A percentile compares a stretch with the other conserved stretches of the same genome.
Conservation (phyloP, 1,140 invertebrate species). For the Neocloeon triangulifer region DNA sequence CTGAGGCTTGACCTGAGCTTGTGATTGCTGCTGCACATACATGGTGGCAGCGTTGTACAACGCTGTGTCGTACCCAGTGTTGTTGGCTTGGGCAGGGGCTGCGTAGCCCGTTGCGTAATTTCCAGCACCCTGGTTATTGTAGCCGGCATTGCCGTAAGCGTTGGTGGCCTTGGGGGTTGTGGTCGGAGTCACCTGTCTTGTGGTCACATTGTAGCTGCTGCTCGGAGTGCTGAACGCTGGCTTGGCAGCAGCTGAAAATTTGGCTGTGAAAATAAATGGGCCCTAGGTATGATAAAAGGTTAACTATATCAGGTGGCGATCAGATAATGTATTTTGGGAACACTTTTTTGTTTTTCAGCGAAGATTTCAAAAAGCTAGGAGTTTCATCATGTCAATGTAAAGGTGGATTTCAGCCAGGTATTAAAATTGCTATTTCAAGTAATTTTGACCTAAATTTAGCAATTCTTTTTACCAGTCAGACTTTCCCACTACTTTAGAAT, state of each 20-base stretch:
- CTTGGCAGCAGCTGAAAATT: conserved; percentile 17
- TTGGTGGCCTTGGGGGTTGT: conserved; percentile 11
- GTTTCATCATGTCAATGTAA: too few relatives aligned
- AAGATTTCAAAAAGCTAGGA: too few relatives aligned
- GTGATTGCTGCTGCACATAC: conserved; percentile 65
- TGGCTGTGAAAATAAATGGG: too few relatives aligned
- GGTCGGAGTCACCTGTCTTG: conserved; percentile 28
- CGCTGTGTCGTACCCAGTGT: conserved; percentile 64
- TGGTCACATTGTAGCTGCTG: conserved; percentile 33
- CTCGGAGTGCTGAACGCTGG: conserved; percentile 35
- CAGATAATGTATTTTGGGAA: too few relatives aligned
- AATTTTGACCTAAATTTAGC: too few relatives aligned
- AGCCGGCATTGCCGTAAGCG: conserved; percentile 15
- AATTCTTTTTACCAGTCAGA: too few relatives aligned
- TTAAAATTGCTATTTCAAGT: too few relatives aligned
- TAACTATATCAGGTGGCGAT: too few relatives aligned
- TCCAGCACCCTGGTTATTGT: conserved; percentile 14
- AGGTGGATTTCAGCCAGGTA: too few relatives aligned
- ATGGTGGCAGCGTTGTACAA: conserved; percentile 80
- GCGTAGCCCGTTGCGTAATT: conserved; percentile 22
- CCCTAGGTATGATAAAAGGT: too few relatives aligned
- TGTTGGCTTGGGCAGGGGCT: conserved; percentile 29
- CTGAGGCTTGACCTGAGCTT: conserved; percentile 9
- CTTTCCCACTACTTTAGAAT: too few relatives aligned
- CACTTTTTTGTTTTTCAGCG: not conserved